Evolutionary conservation across 2,113 vertebrate species (phyloP).

Genomic region (Litocranius walleri): DNA sequence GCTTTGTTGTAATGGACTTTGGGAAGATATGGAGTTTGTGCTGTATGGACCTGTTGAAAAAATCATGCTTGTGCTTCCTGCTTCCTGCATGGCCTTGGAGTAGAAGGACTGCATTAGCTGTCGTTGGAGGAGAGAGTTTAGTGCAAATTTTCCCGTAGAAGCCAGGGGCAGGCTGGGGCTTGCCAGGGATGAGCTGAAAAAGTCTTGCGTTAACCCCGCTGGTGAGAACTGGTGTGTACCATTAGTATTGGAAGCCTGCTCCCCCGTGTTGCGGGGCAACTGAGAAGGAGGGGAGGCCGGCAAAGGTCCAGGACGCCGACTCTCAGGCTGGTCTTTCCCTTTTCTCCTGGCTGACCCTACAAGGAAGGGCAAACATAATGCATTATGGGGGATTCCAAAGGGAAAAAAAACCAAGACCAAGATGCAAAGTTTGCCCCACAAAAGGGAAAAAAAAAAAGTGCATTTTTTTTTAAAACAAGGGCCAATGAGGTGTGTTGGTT

Average conservation of each 20-base stretch:
- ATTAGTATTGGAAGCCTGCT: constrained; percentile 92
- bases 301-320: constrained; percentile 89
- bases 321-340: constrained; percentile 95
- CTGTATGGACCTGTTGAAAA: constrained; percentile 94
- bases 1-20: constrained; percentile 92
- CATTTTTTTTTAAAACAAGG: constrained; percentile 67
- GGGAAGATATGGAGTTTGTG: constrained; percentile 93
- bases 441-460: constrained; percentile 83
- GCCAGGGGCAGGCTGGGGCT: constrained; percentile 90
- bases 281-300: constrained; percentile 91
- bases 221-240: constrained; percentile 96
- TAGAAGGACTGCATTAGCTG: constrained; percentile 99
- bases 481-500: constrained; percentile 82
- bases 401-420: constrained; percentile 88
- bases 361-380: constrained; percentile 99
- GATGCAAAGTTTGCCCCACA: constrained; percentile 87
- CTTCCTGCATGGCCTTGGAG: constrained; percentile 98
- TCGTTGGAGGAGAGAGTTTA: constrained; percentile 97
- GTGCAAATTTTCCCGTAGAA: constrained; percentile 96
- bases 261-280: constrained; percentile 89
- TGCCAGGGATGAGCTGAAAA: constrained; percentile 92
- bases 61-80: constrained; percentile 93
- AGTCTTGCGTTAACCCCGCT: constrained; percentile 96
- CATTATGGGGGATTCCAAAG: constrained; percentile 99
- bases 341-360: constrained; percentile 99